phyloP scores from a whole-genome alignment of 2,113 vertebrate genomes.

The Sinocyclocheilus rhinocerous region DNA sequence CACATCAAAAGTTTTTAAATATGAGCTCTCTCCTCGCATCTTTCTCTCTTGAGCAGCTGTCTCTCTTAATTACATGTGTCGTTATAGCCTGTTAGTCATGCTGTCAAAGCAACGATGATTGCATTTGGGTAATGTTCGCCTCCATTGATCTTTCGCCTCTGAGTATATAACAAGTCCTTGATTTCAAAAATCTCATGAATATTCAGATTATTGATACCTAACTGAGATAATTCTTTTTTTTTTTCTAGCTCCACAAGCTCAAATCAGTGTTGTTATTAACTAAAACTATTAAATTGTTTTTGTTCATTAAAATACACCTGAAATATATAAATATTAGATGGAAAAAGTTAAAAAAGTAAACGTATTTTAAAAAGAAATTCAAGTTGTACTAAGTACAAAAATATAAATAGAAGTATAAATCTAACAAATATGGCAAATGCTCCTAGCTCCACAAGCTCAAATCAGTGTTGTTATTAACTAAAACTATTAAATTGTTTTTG shows the following conservation, averaged over 20 bases:
- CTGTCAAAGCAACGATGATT: conserved; percentile 3
- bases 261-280: background rate
- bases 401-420: background rate
- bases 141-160: conserved; percentile 12
- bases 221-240: background rate
- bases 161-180: background rate
- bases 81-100: background rate
- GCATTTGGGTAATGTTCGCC: background rate
- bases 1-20: conserved; percentile 38
- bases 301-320: background rate
- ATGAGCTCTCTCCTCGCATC: background rate
- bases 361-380: background rate
- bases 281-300: background rate
- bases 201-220: background rate
- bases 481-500: background rate
- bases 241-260: background rate
- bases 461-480: too few species aligned
- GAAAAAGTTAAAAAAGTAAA: too few species aligned
- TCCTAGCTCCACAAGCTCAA: too few species aligned
- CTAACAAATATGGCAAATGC: background rate
- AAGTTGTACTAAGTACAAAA: background rate
- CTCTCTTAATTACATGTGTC: conserved; percentile 3
- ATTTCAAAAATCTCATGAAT: background rate
- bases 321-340: background rate
- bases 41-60: conserved; percentile 22